Base-by-base conservation (phyloP, 2,113 vertebrate genomes). In the Rafetus swinhoei region DNA sequence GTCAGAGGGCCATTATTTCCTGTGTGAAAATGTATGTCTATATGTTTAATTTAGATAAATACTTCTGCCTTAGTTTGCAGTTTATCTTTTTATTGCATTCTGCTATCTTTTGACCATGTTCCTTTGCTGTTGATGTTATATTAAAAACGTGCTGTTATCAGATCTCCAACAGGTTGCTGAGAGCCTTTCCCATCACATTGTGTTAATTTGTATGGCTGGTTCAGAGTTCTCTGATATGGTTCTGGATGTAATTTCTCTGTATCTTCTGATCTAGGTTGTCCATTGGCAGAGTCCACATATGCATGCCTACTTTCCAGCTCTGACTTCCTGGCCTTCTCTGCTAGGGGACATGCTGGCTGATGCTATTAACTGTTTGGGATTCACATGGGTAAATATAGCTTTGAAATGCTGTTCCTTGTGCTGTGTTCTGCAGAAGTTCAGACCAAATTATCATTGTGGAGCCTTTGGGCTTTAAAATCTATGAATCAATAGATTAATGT, bases 261-360 rank as follows among this genome's bases (percentile, higher is more conserved):
- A 3, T 79, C 59, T 90, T 97, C 16, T 96, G 2, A 95, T 79
- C 74, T 96, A 99, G 99, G 98, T 99, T 89, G 99, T 99, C 35
- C 99, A 99, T n/a, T 99, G 99, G 99, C 99, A 99, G 97, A 99
- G 99, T 85, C 99, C 99, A 29, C 98, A 99, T 74, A 99, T 99
- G 99, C 99, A 99, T 0, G 99, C 99, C 83, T 99, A 99, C 97
- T 99, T 98, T 90, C 99, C 99, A 15, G 98, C 98, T 50, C 98
- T 99, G 80, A 99, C 97, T 21, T 99, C 99, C 10, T 99, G 99
- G 99, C 99, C 99, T 15, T 99, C 99, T 0, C 98, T 99, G 91
- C 98, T 99, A 21, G 99, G 99, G 82, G 99, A 99, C 96, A 99
- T 99, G 99, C 95, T 99, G 94, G 98, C 99, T 0, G 99, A 99